These are phyloP conservation scores for Chroicocephalus ridibundus DNA, from an alignment of 2,113 vertebrate species.

Conservation along the genomic window DNA sequence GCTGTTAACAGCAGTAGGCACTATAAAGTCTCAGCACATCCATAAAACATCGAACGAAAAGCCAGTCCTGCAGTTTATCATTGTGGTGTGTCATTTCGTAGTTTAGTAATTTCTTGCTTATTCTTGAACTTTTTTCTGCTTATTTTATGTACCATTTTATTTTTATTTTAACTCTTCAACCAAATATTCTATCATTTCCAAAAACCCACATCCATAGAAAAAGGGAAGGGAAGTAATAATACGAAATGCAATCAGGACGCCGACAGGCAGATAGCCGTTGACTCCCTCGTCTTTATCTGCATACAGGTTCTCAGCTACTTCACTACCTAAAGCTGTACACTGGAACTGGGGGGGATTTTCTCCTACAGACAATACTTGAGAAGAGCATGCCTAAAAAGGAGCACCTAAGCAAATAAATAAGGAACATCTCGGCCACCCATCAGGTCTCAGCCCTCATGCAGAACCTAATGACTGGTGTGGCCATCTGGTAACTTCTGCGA, in stretches of 20 bases:
- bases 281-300: background rate
- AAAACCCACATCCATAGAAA: background rate
- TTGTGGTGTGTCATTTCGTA: background rate
- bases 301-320: background rate
- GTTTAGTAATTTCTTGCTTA: background rate
- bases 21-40: background rate
- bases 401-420: background rate
- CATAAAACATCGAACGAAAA: background rate
- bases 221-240: background rate
- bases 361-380: background rate
- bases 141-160: background rate
- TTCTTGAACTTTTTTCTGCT: background rate
- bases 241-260: background rate
- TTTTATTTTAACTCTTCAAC: background rate
- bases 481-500: background rate
- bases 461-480: background rate
- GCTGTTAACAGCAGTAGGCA: background rate
- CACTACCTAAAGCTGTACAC: background rate
- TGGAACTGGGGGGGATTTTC: background rate
- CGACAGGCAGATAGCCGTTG: background rate
- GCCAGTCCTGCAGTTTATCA: background rate
- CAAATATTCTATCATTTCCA: background rate
- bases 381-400: background rate
- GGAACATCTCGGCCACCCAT: background rate
- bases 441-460: background rate